A percentile compares a stretch with the other conserved stretches of the same genome.
Conservation (phyloP, 2,113 vertebrate genomes). For the Steatornis caripensis region DNA sequence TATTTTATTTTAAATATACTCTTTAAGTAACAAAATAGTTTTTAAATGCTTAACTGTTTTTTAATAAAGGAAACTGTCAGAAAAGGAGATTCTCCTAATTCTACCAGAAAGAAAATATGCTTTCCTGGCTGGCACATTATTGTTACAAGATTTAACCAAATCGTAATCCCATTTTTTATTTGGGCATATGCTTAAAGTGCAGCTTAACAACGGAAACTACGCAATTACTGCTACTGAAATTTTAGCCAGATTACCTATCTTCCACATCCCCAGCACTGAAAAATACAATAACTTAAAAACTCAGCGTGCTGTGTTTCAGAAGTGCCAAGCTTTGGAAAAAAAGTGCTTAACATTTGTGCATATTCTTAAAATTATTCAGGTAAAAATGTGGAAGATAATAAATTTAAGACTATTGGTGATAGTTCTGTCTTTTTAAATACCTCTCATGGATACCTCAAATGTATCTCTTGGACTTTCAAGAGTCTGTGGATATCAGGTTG, state of each 20-base stretch:
- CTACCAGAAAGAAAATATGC: not conserved
- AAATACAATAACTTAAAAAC: not conserved
- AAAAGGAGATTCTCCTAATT: not conserved
- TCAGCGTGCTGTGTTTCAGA: not conserved
- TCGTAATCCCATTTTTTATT: not conserved
- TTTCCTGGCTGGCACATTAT: not conserved
- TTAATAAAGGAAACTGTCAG: not conserved
- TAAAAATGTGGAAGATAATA: not conserved
- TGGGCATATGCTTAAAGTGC: not conserved
- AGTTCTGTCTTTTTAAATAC: not conserved
- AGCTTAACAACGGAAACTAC: not conserved
- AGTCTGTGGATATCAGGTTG: not conserved
- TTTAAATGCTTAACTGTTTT: not conserved
- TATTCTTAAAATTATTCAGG: not conserved
- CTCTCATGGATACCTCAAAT: not conserved
- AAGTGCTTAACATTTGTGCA: not conserved
- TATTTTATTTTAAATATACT: not conserved
- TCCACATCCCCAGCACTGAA: not conserved
- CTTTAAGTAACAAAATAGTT: not conserved
- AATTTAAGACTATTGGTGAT: not conserved
- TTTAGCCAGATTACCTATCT: not conserved
- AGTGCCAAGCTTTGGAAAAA: not conserved
- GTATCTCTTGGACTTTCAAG: not conserved
- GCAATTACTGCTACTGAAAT: not conserved
- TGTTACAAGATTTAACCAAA: not conserved